phyloP scores from a whole-genome alignment of 1,140 invertebrate species.

The Drosophila prosaltans region DNA sequence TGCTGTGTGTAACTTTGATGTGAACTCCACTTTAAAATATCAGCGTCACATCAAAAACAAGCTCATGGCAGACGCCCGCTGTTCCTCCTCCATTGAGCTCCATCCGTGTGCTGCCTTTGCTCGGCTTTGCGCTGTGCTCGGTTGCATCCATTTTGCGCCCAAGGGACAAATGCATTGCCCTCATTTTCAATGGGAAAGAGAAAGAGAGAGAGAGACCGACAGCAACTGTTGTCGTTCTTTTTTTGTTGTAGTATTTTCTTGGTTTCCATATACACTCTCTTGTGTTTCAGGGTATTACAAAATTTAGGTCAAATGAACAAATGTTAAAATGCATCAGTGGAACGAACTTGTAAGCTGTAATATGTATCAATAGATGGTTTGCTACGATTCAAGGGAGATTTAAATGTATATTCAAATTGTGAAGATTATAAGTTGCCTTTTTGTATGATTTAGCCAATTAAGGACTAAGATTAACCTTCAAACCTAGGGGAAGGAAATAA shows the following conservation, averaged over 20 bases:
- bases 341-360: no score
- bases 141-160: conserved; percentile 33
- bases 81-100: neutral
- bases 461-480: no score
- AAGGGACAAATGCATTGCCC: conserved; percentile 73
- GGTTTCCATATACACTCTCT: no score
- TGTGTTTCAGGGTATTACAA: neutral
- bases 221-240: conserved; percentile 48
- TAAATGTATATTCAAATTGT: no score
- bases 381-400: no score
- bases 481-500: no score
- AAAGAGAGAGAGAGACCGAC: neutral
- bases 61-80: conserved; percentile 60
- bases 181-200: conserved; percentile 54
- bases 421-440: no score
- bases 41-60: conserved; percentile 75
- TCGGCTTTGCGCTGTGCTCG: conserved; percentile 34
- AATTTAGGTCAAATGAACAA: neutral
- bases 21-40: conserved; percentile 75
- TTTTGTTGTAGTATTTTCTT: neutral
- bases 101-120: conserved; percentile 12
- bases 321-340: neutral
- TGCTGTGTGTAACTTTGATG: conserved; percentile 60
- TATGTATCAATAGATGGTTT: no score
- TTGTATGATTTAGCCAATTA: no score